Base-by-base conservation (phyloP, 2,113 vertebrate genomes). In the Lasiurus cinereus region DNA sequence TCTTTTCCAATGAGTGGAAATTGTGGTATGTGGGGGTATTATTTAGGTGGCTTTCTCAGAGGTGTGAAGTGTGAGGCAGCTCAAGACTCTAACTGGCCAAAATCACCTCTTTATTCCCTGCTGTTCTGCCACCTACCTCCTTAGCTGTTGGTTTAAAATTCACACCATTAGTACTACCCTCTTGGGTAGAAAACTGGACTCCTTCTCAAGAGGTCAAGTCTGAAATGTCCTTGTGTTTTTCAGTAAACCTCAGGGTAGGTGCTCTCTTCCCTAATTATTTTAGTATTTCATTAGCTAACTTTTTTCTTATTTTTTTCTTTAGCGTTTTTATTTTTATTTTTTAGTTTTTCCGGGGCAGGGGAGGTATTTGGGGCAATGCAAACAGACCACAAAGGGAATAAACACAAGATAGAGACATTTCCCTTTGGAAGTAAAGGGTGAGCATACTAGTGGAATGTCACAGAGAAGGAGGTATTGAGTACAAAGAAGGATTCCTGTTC, bases 401-500 rank as follows among this genome's bases (percentile, higher is more conserved):
- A 33, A 56, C 0, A 2, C 39, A 79, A 56, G 29, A 66, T 22
- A 31, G n/a, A 36, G 36, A n/a, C 0, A 22, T 19, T 88, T 67
- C n/a, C 24, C 13, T 14, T 5, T 46, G 27, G 14, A n/a, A 22
- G 16, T 7, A 15, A 48, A 39, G 19, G n/a, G 15, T 43, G 24
- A 6, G 0, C 0, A 8, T 1, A 29, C 24, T 8, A 7, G 67
- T 3, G 1, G 8, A 74, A 59, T 54, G 22, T 24, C 16, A 14
- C 19, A 7, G 52, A 82, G 54, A 78, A 69, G 6, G 1, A 69
- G 78, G 29, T 13, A 8, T 8, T 9, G 5, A 62, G 12, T 24
- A 46, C 8, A 15, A 19, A 77, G 11, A 24, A 19, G 50, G 50
- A 43, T 19, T n/a, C 3, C 3, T 52, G 46, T 3, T n/a, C 8